Evolutionary conservation across 30 jellyfish, hydroid and myxozoan species (phyloP).

Genomic region (Chironex yamaguchii): DNA sequence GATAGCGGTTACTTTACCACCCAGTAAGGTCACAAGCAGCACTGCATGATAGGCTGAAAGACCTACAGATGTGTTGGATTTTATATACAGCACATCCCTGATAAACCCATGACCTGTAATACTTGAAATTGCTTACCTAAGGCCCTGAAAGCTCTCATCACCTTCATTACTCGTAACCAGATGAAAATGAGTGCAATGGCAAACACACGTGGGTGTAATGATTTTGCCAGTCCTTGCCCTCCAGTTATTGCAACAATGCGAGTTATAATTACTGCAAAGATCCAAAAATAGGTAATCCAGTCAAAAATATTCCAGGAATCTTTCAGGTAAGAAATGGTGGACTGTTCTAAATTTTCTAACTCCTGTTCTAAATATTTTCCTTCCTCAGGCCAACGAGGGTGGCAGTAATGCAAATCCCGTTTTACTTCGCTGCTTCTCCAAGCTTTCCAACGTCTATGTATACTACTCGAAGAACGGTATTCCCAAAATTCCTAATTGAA

Average conservation of each 20-base stretch:
- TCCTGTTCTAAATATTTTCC: conserved; percentile 81
- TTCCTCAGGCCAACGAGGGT: conserved; percentile 99
- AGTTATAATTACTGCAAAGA: conserved; percentile 65
- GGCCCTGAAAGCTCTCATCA: conserved; percentile 75
- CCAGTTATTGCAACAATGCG: conserved; percentile 74
- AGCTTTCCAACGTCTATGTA: conserved; percentile 68
- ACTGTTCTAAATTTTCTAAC: conserved; percentile 60
- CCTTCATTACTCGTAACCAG: conserved; percentile 91
- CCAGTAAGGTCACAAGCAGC: no score
- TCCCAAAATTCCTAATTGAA: conserved; percentile 85
- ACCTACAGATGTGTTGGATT: no score
- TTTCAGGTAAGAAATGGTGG: conserved; percentile 77
- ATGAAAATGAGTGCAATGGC: conserved; percentile 86
- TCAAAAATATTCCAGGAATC: conserved; percentile 94
- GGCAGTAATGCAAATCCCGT: conserved; percentile 85
- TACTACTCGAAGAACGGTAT: conserved; percentile 74
- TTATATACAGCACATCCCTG: no score
- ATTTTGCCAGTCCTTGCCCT: conserved; percentile 48
- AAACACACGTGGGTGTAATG: conserved; percentile 79
- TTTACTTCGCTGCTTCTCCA: conserved; percentile 83
- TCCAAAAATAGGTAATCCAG: conserved; percentile 93
- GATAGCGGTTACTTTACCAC: no score
- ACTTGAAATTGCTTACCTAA: conserved; percentile 76
- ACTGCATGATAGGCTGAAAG: no score
- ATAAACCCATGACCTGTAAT: neutral